These are phyloP conservation scores for Aselliscus stoliczkanus DNA, from an alignment of 2,797 vertebrate genomes.

Conservation along the genomic window DNA sequence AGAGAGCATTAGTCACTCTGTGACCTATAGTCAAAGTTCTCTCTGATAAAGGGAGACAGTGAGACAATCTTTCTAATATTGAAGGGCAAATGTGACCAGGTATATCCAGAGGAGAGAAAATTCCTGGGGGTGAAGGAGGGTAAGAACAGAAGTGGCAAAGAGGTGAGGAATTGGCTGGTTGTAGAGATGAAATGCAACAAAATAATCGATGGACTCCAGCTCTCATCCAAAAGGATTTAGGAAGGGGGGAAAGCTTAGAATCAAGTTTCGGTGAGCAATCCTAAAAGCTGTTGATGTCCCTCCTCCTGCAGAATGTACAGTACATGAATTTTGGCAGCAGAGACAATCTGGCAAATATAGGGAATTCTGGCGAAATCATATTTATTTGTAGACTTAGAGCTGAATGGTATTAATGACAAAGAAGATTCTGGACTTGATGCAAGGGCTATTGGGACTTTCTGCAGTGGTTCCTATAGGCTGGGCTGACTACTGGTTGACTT, in stretches of 20 bases:
- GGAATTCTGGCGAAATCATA: not conserved
- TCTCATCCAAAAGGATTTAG: not conserved
- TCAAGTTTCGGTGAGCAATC: not conserved
- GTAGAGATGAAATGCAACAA: not conserved
- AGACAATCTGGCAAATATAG: not conserved
- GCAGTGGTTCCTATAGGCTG: not conserved
- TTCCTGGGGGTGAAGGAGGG: not conserved
- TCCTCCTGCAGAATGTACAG: not conserved
- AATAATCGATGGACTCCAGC: not conserved
- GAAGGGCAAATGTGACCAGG: not conserved
- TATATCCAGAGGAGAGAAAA: not conserved
- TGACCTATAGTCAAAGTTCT: not conserved
- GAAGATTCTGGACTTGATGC: not conserved
- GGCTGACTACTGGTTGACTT: not conserved
- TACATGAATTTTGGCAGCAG: not conserved
- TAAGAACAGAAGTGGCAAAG: not conserved
- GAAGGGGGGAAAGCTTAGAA: not conserved
- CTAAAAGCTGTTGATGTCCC: not conserved
- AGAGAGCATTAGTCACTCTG: not conserved
- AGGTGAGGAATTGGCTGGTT: not conserved
- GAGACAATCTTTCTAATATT: not conserved
- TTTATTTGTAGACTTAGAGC: not conserved
- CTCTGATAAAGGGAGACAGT: not conserved
- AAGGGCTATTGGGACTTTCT: not conserved
- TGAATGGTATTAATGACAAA: not conserved